phyloP scores from a whole-genome alignment of 2,888 invertebrate species.

The Hylaea fasciaria region DNA sequence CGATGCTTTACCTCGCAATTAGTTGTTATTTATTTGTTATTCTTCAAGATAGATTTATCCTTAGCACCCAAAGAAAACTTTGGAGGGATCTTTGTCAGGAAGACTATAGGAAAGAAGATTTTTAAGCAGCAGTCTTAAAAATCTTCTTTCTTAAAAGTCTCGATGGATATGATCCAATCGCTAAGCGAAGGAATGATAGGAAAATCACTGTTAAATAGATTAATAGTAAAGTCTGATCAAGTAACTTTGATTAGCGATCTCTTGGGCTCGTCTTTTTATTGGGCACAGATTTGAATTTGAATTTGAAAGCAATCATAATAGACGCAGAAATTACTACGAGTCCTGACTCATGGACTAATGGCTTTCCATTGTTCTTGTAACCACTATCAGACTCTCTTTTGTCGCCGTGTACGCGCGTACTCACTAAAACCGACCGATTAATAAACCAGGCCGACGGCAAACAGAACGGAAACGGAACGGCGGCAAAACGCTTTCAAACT shows the following conservation, averaged over 20 bases:
- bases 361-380: conserved; percentile 74
- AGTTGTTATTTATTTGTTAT: conserved; percentile 73
- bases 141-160: background rate
- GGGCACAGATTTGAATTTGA: too few species aligned
- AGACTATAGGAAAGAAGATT: background rate
- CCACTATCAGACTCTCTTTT: conserved; percentile 70
- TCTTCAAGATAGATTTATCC: conserved; percentile 35
- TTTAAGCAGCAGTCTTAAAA: too few species aligned
- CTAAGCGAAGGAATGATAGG: background rate
- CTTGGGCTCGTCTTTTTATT: too few species aligned
- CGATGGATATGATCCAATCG: background rate
- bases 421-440: conserved; percentile 74
- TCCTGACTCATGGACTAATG: conserved; percentile 57
- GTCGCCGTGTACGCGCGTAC: conserved; percentile 55
- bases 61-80: conserved; percentile 14
- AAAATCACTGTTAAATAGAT: too few species aligned
- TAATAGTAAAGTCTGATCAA: too few species aligned
- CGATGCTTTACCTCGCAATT: conserved; percentile 64
- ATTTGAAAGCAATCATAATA: conserved; percentile 74
- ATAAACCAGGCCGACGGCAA: conserved; percentile 70
- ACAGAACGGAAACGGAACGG: conserved; percentile 47
- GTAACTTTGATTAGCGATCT: too few species aligned
- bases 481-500: conserved; percentile 39
- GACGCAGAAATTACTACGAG: conserved; percentile 55
- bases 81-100: conserved; percentile 1